These are phyloP conservation scores for Perca flavescens DNA, from an alignment of 2,113 vertebrate species.

Conservation along the genomic window DNA sequence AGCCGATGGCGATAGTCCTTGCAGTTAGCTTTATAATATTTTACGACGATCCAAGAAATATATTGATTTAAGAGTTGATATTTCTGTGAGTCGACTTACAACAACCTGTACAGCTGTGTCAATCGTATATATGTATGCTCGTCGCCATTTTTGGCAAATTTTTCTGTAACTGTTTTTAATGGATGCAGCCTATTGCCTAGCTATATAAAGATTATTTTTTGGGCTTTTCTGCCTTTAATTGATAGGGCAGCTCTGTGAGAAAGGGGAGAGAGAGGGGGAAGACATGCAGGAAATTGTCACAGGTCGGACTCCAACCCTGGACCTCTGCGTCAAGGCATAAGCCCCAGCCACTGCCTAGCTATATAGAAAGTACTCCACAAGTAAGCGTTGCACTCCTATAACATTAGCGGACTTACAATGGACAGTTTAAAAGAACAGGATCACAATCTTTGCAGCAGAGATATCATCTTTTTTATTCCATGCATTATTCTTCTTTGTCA, in stretches of 20 bases:
- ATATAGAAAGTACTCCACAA: neutral
- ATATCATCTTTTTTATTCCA: neutral
- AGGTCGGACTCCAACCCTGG: no score
- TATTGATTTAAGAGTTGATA: neutral
- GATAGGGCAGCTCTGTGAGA: no score
- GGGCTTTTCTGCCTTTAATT: no score
- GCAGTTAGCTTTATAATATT: neutral
- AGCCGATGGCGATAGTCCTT: no score
- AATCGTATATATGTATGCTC: no score
- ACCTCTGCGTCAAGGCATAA: no score
- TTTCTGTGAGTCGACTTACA: no score
- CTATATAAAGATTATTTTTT: no score
- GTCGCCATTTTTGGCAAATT: neutral
- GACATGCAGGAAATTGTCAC: no score
- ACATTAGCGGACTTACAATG: neutral
- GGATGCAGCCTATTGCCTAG: neutral
- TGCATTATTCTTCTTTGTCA: neutral
- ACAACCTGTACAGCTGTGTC: neutral
- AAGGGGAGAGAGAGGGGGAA: no score
- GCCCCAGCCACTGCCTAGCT: no score
- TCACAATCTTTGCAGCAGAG: neutral
- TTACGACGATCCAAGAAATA: neutral
- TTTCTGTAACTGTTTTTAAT: neutral
- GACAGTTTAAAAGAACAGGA: neutral
- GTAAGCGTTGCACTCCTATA: no score